Percentiles rank a stretch among this genome's conserved stretches.
These are phyloP conservation scores for Pterostichus niger DNA, from an alignment of 2,888 invertebrate species.

Conservation along the genomic window DNA sequence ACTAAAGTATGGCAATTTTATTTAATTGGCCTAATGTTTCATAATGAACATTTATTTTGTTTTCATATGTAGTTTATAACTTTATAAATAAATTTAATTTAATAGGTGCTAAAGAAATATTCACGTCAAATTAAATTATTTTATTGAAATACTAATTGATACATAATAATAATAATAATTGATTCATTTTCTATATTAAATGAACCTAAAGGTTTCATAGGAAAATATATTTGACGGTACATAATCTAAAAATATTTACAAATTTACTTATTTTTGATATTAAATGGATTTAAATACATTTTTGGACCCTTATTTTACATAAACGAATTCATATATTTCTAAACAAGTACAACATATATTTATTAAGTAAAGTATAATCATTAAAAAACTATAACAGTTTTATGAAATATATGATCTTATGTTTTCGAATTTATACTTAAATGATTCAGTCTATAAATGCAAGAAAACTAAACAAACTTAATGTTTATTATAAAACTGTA, in stretches of 20 bases:
- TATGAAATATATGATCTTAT: no score
- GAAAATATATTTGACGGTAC: constrained; percentile 40
- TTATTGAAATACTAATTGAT: constrained; percentile 31
- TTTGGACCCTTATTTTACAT: constrained; percentile 13
- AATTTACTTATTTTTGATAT: constrained; percentile 27
- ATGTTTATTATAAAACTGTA: constrained; percentile 3
- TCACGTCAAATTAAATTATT: constrained; percentile 3
- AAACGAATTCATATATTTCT: constrained; percentile 5
- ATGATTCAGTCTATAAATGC: constrained; percentile 44
- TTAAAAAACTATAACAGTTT: no score
- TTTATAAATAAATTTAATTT: no score
- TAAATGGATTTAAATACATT: constrained; percentile 13
- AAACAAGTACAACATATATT: background rate
- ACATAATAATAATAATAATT: constrained; percentile 13
- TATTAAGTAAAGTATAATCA: no score
- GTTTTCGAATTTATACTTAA: background rate
- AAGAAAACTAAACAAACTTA: constrained; percentile 6
- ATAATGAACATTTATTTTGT: no score
- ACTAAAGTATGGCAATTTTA: no score
- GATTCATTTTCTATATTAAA: constrained; percentile 22
- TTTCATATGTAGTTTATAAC: no score
- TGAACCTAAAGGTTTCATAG: constrained; percentile 32
- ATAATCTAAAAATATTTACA: constrained; percentile 32
- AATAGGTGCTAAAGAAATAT: no score
- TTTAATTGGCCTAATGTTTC: no score